phyloP scores from a whole-genome alignment of 2,113 vertebrate genomes.

The Bostrychus sinensis region DNA sequence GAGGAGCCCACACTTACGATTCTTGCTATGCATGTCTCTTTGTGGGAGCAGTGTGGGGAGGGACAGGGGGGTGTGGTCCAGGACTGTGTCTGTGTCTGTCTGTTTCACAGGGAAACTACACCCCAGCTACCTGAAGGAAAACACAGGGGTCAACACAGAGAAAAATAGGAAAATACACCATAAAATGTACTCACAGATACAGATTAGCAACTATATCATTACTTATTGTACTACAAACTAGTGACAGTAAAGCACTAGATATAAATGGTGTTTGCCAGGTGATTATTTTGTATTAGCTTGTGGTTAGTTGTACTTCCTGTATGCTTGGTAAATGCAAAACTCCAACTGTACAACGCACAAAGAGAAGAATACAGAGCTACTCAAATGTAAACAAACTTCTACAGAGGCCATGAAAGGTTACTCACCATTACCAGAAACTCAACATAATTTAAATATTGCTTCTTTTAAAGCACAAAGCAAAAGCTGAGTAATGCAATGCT shows the following conservation, averaged over 20 bases:
- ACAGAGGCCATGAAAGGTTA: too few species aligned
- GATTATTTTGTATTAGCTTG: slow-evolving; percentile 3
- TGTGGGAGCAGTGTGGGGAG: slow-evolving; percentile 61
- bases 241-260: neutral
- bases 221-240: neutral
- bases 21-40: slow-evolving; percentile 83
- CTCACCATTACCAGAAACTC: too few species aligned
- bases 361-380: neutral
- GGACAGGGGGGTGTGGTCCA: slow-evolving; percentile 55
- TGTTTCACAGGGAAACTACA: slow-evolving; percentile 77
- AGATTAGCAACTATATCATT: neutral
- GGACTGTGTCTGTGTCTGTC: slow-evolving; percentile 71
- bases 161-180: slow-evolving; percentile 17
- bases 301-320: slow-evolving; percentile 18
- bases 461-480: too few species aligned
- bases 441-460: too few species aligned
- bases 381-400: neutral
- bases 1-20: slow-evolving; percentile 76
- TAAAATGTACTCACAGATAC: neutral
- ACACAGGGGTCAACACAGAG: slow-evolving; percentile 51
- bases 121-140: slow-evolving; percentile 75
- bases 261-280: slow-evolving; percentile 3
- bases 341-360: neutral
- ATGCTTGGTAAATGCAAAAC: slow-evolving; percentile 4
- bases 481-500: too few species aligned